phyloP scores from a whole-genome alignment of 2,113 vertebrate species.

The Lepus timidus region DNA sequence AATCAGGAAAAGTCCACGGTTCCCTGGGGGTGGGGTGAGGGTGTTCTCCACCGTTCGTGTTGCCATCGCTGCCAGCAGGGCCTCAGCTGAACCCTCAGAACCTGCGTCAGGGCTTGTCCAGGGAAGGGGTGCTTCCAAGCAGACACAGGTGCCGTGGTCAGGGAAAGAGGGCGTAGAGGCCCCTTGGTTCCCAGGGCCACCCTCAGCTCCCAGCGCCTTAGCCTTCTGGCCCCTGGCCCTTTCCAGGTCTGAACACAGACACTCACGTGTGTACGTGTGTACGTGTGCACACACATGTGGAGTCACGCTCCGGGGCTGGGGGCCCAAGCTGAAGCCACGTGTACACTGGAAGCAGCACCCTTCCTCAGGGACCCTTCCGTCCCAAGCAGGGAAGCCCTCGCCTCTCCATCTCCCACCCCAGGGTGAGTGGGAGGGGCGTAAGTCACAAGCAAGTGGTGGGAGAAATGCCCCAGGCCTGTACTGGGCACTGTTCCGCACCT shows the following conservation, averaged over 20 bases:
- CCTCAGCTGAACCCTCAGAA: not conserved
- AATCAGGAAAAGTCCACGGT: not conserved
- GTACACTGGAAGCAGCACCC: not conserved
- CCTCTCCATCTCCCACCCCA: no score
- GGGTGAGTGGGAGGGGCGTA: not conserved
- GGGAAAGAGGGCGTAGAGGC: no score
- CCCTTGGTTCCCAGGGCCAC: not conserved
- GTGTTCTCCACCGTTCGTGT: not conserved
- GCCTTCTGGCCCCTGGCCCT: not conserved
- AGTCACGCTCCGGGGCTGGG: not conserved
- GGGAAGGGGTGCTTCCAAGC: not conserved
- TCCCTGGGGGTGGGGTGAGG: not conserved
- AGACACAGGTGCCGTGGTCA: not conserved
- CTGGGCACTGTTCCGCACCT: not conserved
- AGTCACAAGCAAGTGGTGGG: not conserved
- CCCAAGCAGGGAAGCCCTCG: not conserved
- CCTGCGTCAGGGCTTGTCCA: not conserved
- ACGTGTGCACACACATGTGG: not conserved
- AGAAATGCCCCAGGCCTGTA: not conserved
- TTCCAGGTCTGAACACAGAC: not conserved
- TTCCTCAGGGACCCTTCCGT: not conserved
- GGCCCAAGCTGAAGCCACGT: not conserved
- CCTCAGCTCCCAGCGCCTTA: not conserved
- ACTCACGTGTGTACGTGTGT: accelerated
- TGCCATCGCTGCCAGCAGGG: accelerated